Conservation (phyloP, 2,888 invertebrate genomes). For the Oscheius sp. region DNA sequence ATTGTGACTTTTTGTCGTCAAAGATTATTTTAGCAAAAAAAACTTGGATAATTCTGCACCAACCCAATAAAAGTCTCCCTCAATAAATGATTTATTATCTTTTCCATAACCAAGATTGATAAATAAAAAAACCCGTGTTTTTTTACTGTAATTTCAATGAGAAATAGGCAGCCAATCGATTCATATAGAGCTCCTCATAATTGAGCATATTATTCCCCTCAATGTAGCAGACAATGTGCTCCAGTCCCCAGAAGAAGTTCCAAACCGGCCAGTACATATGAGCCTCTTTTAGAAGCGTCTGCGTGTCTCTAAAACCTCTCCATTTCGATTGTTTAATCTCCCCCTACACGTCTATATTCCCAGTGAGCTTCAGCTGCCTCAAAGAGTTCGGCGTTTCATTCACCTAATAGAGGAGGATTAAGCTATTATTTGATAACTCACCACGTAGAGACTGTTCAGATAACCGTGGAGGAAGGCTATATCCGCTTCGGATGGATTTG, state of each 20-base stretch:
- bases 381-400: background rate
- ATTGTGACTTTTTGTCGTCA: too few relatives aligned
- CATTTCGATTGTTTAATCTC: too few relatives aligned
- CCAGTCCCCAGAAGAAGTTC: constrained; percentile 18
- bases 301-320: constrained; percentile 2
- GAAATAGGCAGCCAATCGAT: constrained; percentile 6
- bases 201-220: constrained; percentile 6
- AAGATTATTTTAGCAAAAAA: too few relatives aligned
- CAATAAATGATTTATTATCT: too few relatives aligned
- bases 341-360: background rate
- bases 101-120: too few relatives aligned
- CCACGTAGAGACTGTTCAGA: constrained; percentile 4
- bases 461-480: constrained; percentile 13
- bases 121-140: too few relatives aligned
- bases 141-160: background rate
- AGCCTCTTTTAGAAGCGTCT: background rate
- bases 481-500: background rate
- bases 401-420: background rate
- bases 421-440: background rate
- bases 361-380: background rate
- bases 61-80: too few relatives aligned
- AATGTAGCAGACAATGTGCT: background rate
- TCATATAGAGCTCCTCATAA: constrained; percentile 2
- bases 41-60: too few relatives aligned
- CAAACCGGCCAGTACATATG: background rate